These are phyloP conservation scores for Aeoliscus strigatus DNA, from an alignment of 2,797 vertebrate species.

Conservation along the genomic window DNA sequence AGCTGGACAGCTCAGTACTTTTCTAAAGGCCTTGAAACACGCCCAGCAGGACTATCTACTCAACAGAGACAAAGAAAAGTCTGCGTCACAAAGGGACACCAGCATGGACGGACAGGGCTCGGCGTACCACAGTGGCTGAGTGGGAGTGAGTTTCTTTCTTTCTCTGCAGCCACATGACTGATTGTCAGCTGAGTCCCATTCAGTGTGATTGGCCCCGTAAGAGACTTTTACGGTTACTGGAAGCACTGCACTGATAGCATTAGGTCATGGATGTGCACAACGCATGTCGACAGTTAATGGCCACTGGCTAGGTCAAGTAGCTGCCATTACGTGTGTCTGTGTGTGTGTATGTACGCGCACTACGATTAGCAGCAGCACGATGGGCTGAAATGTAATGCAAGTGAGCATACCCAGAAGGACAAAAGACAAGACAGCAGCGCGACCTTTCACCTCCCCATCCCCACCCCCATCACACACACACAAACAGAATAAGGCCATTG, in stretches of 20 bases:
- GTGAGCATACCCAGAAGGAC: conserved; percentile 53
- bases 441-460: conserved; percentile 52
- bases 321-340: conserved; percentile 19
- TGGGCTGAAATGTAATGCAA: conserved; percentile 45
- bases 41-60: conserved; percentile 45
- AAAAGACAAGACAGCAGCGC: conserved; percentile 53
- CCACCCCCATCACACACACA: conserved; percentile 28
- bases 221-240: conserved; percentile 17
- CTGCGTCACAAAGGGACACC: conserved; percentile 41
- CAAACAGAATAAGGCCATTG: conserved; percentile 1
- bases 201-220: conserved; percentile 22
- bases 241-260: conserved; percentile 16
- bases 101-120: conserved; percentile 10
- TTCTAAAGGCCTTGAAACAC: conserved; percentile 47
- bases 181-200: conserved; percentile 43
- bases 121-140: conserved; percentile 1
- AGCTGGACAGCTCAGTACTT: conserved; percentile 45
- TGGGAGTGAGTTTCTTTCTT: conserved; percentile 4
- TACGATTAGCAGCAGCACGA: conserved; percentile 29
- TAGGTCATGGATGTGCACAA: conserved; percentile 30
- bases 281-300: conserved; percentile 49
- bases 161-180: conserved; percentile 16
- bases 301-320: conserved; percentile 50
- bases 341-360: conserved; percentile 9
- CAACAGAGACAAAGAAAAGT: conserved; percentile 45